Evolutionary conservation across 2,888 invertebrate species (phyloP).

Genomic region (Allacma fusca): DNA sequence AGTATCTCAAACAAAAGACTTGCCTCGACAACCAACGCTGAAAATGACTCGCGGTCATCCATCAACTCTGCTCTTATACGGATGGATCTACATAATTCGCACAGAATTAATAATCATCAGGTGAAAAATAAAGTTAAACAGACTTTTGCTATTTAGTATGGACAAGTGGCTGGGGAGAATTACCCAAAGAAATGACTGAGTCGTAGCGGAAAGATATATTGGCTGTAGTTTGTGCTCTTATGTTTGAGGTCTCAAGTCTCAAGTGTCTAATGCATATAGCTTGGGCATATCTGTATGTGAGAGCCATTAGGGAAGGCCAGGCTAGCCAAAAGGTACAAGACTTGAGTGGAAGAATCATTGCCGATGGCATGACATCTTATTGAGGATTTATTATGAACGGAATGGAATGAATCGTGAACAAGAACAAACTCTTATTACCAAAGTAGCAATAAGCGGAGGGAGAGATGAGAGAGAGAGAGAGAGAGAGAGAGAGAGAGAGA

Average conservation of each 20-base stretch:
- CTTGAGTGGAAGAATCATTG: slow-evolving; percentile 1
- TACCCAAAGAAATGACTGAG: background rate
- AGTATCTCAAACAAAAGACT: background rate
- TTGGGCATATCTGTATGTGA: no score
- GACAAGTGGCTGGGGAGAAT: slow-evolving; percentile 13
- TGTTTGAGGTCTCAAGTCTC: no score
- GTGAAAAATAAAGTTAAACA: slow-evolving; percentile 2
- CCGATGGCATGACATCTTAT: slow-evolving; percentile 38
- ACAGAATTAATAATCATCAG: background rate
- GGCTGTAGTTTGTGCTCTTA: no score
- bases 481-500: slow-evolving; percentile 23
- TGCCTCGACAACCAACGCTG: background rate
- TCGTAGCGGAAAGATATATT: background rate
- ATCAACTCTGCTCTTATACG: background rate
- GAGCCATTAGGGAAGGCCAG: background rate
- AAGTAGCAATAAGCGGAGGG: slow-evolving; percentile 8
- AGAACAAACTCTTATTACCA: background rate
- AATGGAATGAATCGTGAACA: background rate
- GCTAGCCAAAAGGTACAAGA: slow-evolving; percentile 1
- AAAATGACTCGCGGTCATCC: background rate
- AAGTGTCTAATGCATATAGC: no score
- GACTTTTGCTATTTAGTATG: slow-evolving; percentile 27
- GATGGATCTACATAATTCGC: slow-evolving; percentile 1
- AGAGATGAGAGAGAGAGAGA: background rate
- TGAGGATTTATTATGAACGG: slow-evolving; percentile 36